Evolutionary conservation across 2,797 vertebrate genomes (phyloP), one percentile per base, ranked within the genome.

Genomic region (Danio aesculapii): DNA sequence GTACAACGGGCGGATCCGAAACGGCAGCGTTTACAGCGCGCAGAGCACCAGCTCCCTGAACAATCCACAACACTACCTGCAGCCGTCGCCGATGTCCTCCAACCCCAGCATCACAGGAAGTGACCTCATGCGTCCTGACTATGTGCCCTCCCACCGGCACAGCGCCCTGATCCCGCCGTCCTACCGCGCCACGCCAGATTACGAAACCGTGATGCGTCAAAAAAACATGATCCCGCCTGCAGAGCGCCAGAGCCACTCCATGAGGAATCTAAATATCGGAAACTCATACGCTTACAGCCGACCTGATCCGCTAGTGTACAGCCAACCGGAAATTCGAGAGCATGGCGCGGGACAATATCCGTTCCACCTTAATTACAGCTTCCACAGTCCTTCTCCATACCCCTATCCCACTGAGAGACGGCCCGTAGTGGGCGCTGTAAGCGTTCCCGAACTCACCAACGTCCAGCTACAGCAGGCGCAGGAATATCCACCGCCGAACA

Each of bases 41-140:
- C 98, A 98, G 89, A 99, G 98, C 90, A 99, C 97, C 52, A 98
- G 93, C 93, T 99, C 98, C 41, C 91, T 99, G 62, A 99, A 97
- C 85, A 98, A 97, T 64, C 96, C 96, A 0, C 97, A 98, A 83
- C 96, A 98, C 90, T 98, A 96, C 87, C 86, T 96, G 88, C 98
- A 99, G 91, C 96, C 98, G 0, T 99, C 98, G 0, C 98, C 98
- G 0, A 94, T 98, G 97, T 99, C 98, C 79, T 99, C 98, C 77
- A 99, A 98, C 90, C 97, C 98, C 2, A 99, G 98, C 83, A 99
- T 99, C 83, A 96, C 97, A 0, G 95, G 96, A 58, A 99, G 97
- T 0, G 98, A 99, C 0, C 90, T 98, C 89, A 95, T 96, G 90
- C 93, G 97, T 50, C 91, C 96, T 0, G 98, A 99, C 88, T 98